A percentile compares a stretch with the other conserved stretches of the same genome.
phyloP scores from a whole-genome alignment of 2,888 invertebrate species.

The Hypolimnas misippus region DNA sequence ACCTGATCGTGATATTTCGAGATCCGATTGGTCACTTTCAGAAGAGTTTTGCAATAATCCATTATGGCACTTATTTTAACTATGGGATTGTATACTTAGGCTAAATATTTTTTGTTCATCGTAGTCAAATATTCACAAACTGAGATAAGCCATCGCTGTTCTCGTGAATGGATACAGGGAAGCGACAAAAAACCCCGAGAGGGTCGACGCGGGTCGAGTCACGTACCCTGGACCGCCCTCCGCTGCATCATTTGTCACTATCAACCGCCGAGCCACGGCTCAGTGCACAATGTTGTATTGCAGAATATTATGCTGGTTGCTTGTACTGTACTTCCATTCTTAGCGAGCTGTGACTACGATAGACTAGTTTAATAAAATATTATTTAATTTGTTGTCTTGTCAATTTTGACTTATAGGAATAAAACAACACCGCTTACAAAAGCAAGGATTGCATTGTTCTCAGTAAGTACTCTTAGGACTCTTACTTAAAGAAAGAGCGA shows the following conservation, averaged over 20 bases:
- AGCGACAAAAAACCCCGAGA: conserved; percentile 18
- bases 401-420: too few species aligned
- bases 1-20: too few species aligned
- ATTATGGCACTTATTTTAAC: too few species aligned
- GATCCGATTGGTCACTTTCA: too few species aligned
- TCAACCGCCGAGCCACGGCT: conserved; percentile 42
- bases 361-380: too few species aligned
- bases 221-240: conserved; percentile 50
- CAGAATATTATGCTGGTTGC: background rate
- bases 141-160: conserved; percentile 16
- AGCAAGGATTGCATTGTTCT: too few species aligned
- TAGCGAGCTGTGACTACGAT: background rate
- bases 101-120: conserved; percentile 10
- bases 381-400: too few species aligned
- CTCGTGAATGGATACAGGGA: conserved; percentile 20
- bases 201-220: conserved; percentile 50
- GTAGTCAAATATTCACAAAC: conserved; percentile 7
- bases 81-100: conserved; percentile 7
- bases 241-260: conserved; percentile 57
- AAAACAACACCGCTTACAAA: too few species aligned
- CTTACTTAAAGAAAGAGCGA: too few species aligned
- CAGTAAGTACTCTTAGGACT: too few species aligned
- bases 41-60: too few species aligned
- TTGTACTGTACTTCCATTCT: background rate
- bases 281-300: background rate